A percentile compares a stretch with the other conserved stretches of the same genome.
Evolutionary conservation across 2,113 vertebrate species (phyloP).

Genomic region (Gymnobelideus leadbeateri): DNA sequence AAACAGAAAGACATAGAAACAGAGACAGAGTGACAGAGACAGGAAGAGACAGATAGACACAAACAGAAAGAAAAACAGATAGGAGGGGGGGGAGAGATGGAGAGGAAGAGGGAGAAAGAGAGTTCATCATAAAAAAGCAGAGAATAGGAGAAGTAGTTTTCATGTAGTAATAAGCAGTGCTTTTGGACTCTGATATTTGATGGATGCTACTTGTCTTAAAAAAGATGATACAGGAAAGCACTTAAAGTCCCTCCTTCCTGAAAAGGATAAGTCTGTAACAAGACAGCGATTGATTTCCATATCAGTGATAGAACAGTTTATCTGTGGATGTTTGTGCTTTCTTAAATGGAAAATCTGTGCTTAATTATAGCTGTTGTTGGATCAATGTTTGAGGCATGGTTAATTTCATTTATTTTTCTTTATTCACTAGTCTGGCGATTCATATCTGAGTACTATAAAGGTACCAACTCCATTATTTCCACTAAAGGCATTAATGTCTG

Average conservation of each 20-base stretch:
- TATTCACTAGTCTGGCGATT: neutral
- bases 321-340: constrained; percentile 3
- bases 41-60: too few relatives aligned
- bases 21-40: too few relatives aligned
- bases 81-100: too few relatives aligned
- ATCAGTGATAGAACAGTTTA: neutral
- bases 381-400: neutral
- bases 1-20: neutral
- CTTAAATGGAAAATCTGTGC: neutral
- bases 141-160: constrained; percentile 62
- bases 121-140: constrained; percentile 62
- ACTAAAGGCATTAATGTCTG: neutral
- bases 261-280: neutral
- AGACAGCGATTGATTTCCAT: neutral
- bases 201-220: constrained; percentile 44
- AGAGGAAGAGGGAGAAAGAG: constrained; percentile 1
- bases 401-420: neutral
- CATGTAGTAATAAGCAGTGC: constrained; percentile 64
- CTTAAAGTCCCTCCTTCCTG: neutral
- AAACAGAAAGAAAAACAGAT: neutral
- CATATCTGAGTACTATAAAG: neutral
- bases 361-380: neutral
- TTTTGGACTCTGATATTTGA: constrained; percentile 70
- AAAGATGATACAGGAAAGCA: constrained; percentile 37
- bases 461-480: neutral